Percentiles rank a stretch among this genome's conserved stretches.
These are phyloP conservation scores for Parasteatoda lunata DNA, from an alignment of 2,888 invertebrate genomes.

Conservation along the genomic window DNA sequence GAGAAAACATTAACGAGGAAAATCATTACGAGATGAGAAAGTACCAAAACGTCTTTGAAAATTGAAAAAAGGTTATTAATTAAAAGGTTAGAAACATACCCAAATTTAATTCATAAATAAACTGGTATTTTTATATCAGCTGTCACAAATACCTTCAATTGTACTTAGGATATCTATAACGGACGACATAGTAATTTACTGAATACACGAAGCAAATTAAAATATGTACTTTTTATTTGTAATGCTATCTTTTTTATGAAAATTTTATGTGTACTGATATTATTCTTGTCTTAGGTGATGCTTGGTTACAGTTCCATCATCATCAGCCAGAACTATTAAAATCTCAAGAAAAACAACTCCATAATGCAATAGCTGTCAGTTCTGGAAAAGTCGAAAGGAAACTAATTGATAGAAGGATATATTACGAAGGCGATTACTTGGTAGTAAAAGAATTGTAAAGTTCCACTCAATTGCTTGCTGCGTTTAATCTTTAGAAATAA, in stretches of 20 bases:
- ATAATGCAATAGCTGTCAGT: conserved; percentile 24
- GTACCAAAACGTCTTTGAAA: no score
- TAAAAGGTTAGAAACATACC: no score
- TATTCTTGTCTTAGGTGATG: conserved; percentile 71
- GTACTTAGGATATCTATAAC: no score
- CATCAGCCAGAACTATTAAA: conserved; percentile 61
- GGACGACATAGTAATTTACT: background rate
- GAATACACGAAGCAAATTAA: background rate
- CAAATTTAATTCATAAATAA: no score
- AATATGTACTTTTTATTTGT: background rate
- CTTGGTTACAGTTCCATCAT: conserved; percentile 74
- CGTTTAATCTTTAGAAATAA: no score
- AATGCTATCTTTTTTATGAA: no score
- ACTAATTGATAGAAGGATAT: conserved; percentile 34
- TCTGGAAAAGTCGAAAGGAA: background rate
- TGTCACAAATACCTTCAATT: no score
- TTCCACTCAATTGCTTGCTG: no score
- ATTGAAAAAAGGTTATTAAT: no score
- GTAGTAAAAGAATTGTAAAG: background rate
- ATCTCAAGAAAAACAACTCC: background rate
- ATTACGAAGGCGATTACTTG: background rate
- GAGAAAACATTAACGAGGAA: no score
- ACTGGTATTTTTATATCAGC: no score
- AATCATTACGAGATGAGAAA: no score
- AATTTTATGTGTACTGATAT: background rate